These are phyloP conservation scores for Pelosia muscerda DNA, from an alignment of 2,888 invertebrate species.

Conservation along the genomic window DNA sequence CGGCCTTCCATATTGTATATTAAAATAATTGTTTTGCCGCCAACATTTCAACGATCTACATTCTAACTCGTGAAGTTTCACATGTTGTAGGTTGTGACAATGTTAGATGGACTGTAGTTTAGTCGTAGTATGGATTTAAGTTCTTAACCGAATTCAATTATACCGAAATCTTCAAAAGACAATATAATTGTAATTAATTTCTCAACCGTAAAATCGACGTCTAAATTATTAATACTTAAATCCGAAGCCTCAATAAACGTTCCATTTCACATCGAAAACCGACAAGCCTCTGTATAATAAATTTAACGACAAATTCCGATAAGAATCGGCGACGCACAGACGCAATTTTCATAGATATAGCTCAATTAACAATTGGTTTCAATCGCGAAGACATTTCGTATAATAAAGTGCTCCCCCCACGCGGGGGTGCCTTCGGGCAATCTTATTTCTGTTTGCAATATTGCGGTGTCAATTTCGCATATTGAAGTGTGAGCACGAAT, in stretches of 20 bases:
- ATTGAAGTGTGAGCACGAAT: slow-evolving; percentile 82
- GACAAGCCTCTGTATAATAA: slow-evolving; percentile 77
- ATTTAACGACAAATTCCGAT: slow-evolving; percentile 84
- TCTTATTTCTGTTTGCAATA: slow-evolving; percentile 87
- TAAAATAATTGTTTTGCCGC: slow-evolving; percentile 69
- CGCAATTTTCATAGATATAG: slow-evolving; percentile 86
- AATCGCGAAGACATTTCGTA: slow-evolving; percentile 85
- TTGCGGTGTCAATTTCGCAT: slow-evolving; percentile 86
- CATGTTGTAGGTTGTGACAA: slow-evolving; percentile 24
- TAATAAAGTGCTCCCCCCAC: slow-evolving; percentile 80
- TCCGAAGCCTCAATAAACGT: slow-evolving; percentile 66
- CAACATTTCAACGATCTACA: slow-evolving; percentile 53
- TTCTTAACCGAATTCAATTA: slow-evolving; percentile 9
- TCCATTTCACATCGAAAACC: slow-evolving; percentile 70
- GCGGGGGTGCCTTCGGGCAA: slow-evolving; percentile 75
- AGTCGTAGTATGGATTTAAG: background rate
- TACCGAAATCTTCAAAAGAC: background rate
- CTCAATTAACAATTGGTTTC: slow-evolving; percentile 87
- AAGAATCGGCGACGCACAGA: slow-evolving; percentile 81
- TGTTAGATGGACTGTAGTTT: slow-evolving; percentile 23
- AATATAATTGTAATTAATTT: slow-evolving; percentile 48
- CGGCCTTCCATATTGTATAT: slow-evolving; percentile 69
- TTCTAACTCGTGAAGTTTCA: slow-evolving; percentile 45
- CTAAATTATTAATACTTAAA: slow-evolving; percentile 62
- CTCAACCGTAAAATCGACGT: slow-evolving; percentile 48